Evolutionary conservation across 1,140 invertebrate genomes (phyloP).

Genomic region (Streblospio benedicti): DNA sequence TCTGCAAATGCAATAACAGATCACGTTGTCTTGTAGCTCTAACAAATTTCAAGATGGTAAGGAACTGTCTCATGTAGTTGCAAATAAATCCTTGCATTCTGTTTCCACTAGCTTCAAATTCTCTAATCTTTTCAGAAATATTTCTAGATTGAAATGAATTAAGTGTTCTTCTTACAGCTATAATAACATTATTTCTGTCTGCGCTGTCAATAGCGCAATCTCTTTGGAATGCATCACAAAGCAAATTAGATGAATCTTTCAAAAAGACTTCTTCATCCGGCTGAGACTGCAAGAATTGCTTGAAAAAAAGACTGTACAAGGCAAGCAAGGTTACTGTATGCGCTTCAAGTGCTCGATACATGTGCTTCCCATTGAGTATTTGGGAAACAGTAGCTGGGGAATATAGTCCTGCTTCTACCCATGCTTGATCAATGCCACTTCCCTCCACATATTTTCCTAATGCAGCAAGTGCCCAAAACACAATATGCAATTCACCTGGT

Average conservation of each 20-base stretch:
- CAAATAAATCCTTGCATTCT: no score
- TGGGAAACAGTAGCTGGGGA: background rate
- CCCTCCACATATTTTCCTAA: background rate
- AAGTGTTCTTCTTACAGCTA: no score
- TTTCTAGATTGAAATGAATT: no score
- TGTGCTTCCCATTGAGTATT: background rate
- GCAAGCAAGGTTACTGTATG: background rate
- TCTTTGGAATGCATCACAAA: no score
- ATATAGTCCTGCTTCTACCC: background rate
- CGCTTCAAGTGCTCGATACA: background rate
- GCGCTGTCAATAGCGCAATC: no score
- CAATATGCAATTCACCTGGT: background rate
- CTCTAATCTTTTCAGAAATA: no score
- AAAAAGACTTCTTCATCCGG: no score
- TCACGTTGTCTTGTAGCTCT: background rate
- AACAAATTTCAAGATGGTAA: background rate
- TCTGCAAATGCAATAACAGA: background rate
- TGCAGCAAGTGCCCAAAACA: background rate
- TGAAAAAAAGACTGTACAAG: background rate
- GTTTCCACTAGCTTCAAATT: no score
- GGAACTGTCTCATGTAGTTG: background rate
- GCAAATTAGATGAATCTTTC: no score
- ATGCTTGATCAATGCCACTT: background rate
- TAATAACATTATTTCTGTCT: no score
- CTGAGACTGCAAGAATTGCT: no score